phyloP scores from a whole-genome alignment of 2,113 vertebrate genomes.

The Burhinus oedicnemus region DNA sequence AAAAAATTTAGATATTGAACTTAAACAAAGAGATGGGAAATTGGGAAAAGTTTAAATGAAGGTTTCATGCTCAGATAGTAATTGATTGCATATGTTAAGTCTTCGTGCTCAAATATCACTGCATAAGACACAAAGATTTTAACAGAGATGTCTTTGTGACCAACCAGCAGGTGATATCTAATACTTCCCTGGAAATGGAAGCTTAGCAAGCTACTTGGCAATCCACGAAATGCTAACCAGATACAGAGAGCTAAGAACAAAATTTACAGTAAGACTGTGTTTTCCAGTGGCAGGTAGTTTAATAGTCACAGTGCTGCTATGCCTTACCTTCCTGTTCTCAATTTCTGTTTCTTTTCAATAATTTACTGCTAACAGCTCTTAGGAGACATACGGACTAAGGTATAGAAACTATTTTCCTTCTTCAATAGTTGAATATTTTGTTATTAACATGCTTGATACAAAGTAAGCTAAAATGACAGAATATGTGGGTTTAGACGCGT shows the following conservation, averaged over 20 bases:
- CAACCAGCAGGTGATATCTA: neutral
- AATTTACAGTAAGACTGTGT: neutral
- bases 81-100: neutral
- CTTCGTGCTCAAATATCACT: neutral
- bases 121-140: neutral
- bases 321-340: constrained; percentile 70
- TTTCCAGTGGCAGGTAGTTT: constrained; percentile 12
- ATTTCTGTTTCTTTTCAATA: constrained; percentile 82
- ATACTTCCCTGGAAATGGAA: neutral
- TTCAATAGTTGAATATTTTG: constrained; percentile 55
- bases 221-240: neutral
- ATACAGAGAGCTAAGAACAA: neutral
- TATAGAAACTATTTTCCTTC: constrained; percentile 83
- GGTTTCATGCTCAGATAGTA: neutral
- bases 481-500: neutral
- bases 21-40: neutral
- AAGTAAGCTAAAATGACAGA: neutral
- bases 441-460: constrained; percentile 29
- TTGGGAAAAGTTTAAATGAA: neutral
- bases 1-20: neutral
- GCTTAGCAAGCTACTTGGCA: neutral
- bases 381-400: constrained; percentile 98
- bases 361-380: constrained; percentile 97
- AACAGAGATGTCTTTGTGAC: neutral
- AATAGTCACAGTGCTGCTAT: constrained; percentile 4